Conservation (phyloP, 1,140 invertebrate genomes). For the Megathymus violae region DNA sequence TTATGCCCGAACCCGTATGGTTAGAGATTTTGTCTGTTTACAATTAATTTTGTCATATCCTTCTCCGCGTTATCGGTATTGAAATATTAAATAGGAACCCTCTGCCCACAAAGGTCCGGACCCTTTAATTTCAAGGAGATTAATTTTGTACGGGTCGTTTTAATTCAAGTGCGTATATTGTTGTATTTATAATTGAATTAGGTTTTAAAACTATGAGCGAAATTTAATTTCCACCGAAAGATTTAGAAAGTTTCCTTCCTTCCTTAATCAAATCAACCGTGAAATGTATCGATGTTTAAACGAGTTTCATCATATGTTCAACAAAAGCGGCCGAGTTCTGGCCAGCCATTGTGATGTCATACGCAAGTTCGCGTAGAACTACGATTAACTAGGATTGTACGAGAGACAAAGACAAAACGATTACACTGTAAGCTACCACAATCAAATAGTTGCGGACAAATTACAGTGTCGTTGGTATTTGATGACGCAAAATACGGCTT, state of each 20-base stretch:
- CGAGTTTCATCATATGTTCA: too few relatives aligned
- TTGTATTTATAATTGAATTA: background rate
- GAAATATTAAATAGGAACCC: background rate
- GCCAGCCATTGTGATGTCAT: constrained; percentile 7
- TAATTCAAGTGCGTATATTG: background rate
- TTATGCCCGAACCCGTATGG: background rate
- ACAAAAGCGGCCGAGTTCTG: background rate
- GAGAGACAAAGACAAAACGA: constrained; percentile 4
- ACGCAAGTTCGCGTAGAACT: background rate
- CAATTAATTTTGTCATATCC: background rate
- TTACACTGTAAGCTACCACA: constrained; percentile 12
- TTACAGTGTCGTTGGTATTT: constrained; percentile 7
- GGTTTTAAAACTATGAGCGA: too few relatives aligned
- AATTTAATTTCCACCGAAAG: too few relatives aligned
- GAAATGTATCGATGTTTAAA: too few relatives aligned
- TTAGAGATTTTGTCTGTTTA: background rate
- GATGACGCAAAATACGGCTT: too few relatives aligned
- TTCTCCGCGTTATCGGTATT: background rate
- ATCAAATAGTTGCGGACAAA: constrained; percentile 27
- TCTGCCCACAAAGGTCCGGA: background rate
- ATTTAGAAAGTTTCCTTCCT: too few relatives aligned
- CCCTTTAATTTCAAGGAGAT: background rate
- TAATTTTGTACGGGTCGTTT: background rate
- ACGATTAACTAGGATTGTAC: constrained; percentile 17
- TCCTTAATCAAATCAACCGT: too few relatives aligned